Conservation (phyloP, 1,140 invertebrate genomes). For the Heliconius congener region DNA sequence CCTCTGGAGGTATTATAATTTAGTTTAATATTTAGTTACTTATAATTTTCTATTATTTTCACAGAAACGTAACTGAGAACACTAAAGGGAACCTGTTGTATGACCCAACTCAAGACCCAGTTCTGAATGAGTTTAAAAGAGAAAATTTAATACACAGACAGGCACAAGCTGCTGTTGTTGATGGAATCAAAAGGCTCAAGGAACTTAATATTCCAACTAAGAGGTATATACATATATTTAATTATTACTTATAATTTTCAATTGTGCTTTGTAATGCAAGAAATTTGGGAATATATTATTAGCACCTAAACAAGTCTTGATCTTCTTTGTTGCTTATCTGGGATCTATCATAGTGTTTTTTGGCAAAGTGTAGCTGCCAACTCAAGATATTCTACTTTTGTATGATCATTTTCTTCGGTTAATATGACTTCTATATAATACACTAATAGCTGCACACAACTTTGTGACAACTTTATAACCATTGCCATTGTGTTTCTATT, state of each 20-base stretch:
- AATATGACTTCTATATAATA: too few species aligned
- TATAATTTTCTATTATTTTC: constrained; percentile 34
- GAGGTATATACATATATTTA: constrained; percentile 64
- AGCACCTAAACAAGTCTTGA: too few species aligned
- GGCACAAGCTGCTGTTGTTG: constrained; percentile 92
- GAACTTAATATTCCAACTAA: constrained; percentile 89
- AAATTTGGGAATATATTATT: too few species aligned
- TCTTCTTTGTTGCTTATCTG: too few species aligned
- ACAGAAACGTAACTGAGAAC: constrained; percentile 82
- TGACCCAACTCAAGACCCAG: constrained; percentile 87
- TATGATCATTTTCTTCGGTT: too few species aligned
- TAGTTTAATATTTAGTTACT: not conserved
- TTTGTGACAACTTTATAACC: too few species aligned
- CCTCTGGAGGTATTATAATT: not conserved
- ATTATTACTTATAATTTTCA: not conserved
- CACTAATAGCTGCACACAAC: too few species aligned
- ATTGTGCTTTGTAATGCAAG: not conserved
- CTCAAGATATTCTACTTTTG: too few species aligned
- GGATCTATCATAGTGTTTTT: too few species aligned
- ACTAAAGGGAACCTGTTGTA: constrained; percentile 86
- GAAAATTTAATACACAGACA: constrained; percentile 96
- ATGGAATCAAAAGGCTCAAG: constrained; percentile 89
- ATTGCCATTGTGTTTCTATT: too few species aligned
- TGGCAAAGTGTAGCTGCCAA: too few species aligned
- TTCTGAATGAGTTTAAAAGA: constrained; percentile 96